Base-by-base conservation (phyloP, 2,888 invertebrate genomes). In the Cataglyphis livida region DNA sequence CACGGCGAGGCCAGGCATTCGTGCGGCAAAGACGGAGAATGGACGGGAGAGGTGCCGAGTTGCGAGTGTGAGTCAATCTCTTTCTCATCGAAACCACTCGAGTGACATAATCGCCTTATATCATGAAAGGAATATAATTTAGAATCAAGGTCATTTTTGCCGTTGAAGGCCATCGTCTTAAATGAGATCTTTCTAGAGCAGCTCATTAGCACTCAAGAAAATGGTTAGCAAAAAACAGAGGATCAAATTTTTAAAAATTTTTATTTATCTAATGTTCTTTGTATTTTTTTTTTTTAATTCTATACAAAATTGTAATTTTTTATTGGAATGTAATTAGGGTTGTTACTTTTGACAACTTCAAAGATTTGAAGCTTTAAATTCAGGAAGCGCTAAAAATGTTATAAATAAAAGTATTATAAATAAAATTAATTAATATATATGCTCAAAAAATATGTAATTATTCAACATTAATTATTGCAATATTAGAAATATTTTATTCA, bases 41-140 rank as follows among this genome's bases (percentile, higher is more conserved):
- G 98, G 98, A 97, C 97, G 18, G 97, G 97, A 1, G 96, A 96
- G 25, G 96, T 98, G 2, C 98, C 98, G 0, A 96, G 95, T 86
- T 98, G 98, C 93, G 97, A 98, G 96, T 98, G 98, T 98, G 95
- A 96, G 95, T 93, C 78, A 41, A 25, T 73, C 65, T n/a, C n/a
- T 75, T 66, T 82, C 35, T 18, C 59, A 38, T 75, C 65, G 9
- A 73, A 65, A 81, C 10, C 10, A 7, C 25, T 62, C 38, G 74
- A 41, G 15, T 68, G 41, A 78, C 25, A 44, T 59, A 78, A 78
- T 44, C 32, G 5, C 21, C 18, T 51, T 35, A 32, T 0, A 48
- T 59, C 59, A 48, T 68, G 68, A 70, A 70, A 78, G 59, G 54
- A 59, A 4, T 15, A 18, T n/a, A 28, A 12, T 21, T 78, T 59